These are phyloP conservation scores for Chalcosyrphus nemorum DNA, from an alignment of 2,888 invertebrate genomes.

Conservation along the genomic window DNA sequence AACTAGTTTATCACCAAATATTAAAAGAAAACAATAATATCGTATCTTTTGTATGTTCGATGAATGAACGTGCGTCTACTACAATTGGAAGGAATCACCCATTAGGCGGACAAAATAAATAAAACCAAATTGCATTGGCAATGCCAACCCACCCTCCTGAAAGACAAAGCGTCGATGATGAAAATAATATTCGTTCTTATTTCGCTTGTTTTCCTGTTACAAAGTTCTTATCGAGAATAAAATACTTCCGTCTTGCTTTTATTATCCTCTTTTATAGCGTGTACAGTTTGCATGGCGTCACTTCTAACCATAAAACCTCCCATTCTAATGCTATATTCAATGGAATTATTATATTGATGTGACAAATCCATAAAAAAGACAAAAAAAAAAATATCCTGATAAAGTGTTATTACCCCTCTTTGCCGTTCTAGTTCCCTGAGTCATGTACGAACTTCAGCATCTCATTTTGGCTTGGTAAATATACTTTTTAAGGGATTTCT, in stretches of 20 bases:
- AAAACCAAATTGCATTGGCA: conserved; percentile 36
- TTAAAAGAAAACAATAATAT: not conserved
- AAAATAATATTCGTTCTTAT: conserved; percentile 33
- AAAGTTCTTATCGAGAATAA: conserved; percentile 53
- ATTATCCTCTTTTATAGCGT: conserved; percentile 50
- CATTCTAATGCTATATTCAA: conserved; percentile 47
- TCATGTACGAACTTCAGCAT: conserved; percentile 15
- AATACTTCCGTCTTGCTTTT: conserved; percentile 62
- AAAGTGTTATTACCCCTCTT: conserved; percentile 46
- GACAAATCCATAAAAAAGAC: conserved; percentile 57
- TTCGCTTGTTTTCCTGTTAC: conserved; percentile 37
- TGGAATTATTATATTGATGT: conserved; percentile 64
- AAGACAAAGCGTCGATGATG: conserved; percentile 44
- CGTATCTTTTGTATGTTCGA: not conserved
- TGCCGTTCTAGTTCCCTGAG: not conserved
- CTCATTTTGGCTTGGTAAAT: conserved; percentile 15
- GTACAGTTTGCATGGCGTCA: conserved; percentile 62
- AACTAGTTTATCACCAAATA: not conserved
- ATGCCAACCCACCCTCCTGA: conserved; percentile 5
- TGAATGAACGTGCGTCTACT: not conserved
- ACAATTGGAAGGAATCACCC: not conserved
- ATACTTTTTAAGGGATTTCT: not conserved
- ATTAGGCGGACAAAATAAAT: conserved; percentile 20
- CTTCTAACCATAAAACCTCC: conserved; percentile 52
- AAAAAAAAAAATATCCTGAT: conserved; percentile 37